A percentile compares a stretch with the other conserved stretches of the same genome.
These are phyloP conservation scores for Unio delphinus DNA, from an alignment of 2,888 invertebrate genomes.

Conservation along the genomic window DNA sequence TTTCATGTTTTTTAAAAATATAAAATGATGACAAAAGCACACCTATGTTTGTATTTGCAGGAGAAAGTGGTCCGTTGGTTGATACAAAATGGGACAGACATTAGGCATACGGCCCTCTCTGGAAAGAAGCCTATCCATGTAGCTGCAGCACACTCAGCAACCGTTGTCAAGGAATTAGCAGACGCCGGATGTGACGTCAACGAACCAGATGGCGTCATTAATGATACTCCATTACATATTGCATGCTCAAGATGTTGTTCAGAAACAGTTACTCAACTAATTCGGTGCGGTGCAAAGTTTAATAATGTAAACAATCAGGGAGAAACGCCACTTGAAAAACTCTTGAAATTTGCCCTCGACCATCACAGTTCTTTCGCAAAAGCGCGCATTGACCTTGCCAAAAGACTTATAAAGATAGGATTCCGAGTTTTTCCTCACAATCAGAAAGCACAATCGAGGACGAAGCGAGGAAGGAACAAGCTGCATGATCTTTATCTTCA, in stretches of 20 bases:
- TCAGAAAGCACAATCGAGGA: background rate
- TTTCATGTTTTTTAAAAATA: no score
- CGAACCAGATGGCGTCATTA: slow-evolving; percentile 34
- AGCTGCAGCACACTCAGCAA: slow-evolving; percentile 32
- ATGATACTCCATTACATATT: slow-evolving; percentile 48
- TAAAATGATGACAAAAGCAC: no score
- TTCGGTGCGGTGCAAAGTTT: slow-evolving; percentile 41
- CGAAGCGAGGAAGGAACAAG: slow-evolving; percentile 22
- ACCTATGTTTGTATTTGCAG: slow-evolving; percentile 11
- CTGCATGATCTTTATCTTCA: slow-evolving; percentile 23
- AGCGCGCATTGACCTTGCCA: slow-evolving; percentile 36
- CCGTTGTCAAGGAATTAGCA: slow-evolving; percentile 30
- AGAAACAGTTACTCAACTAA: slow-evolving; percentile 30
- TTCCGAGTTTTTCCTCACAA: slow-evolving; percentile 16
- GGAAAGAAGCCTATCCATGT: slow-evolving; percentile 45
- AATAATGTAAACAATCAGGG: slow-evolving; percentile 38
- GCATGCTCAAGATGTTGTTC: slow-evolving; percentile 38
- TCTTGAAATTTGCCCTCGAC: slow-evolving; percentile 38
- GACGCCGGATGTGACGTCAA: slow-evolving; percentile 47
- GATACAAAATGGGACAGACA: slow-evolving; percentile 22
- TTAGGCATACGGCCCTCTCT: slow-evolving; percentile 21
- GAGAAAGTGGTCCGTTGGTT: slow-evolving; percentile 17
- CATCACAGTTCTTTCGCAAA: slow-evolving; percentile 40
- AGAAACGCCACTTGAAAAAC: slow-evolving; percentile 44
- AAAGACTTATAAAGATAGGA: slow-evolving; percentile 38